A percentile compares a stretch with the other conserved stretches of the same genome.
These are phyloP conservation scores for Rhynchotus rufescens DNA, from an alignment of 2,797 vertebrate species.

Conservation along the genomic window DNA sequence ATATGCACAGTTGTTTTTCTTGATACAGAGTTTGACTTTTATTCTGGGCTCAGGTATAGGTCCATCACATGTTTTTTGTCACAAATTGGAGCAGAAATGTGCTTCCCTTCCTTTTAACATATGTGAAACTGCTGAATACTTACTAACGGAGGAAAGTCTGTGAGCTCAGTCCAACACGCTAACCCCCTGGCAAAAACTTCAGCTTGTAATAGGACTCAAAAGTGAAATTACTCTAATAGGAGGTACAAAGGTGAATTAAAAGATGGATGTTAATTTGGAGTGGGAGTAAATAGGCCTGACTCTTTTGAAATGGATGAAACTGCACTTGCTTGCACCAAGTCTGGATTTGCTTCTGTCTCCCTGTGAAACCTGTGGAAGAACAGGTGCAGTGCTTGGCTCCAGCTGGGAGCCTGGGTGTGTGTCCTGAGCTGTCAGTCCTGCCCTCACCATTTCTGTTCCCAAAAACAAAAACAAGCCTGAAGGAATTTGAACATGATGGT, in stretches of 20 bases:
- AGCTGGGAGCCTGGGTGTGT: background rate
- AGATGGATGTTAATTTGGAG: background rate
- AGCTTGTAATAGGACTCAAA: background rate
- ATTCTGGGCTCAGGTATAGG: background rate
- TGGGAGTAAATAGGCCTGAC: background rate
- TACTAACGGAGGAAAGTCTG: background rate
- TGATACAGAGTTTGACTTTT: background rate
- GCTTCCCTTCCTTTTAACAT: background rate
- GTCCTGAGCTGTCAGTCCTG: background rate
- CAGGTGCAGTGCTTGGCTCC: background rate
- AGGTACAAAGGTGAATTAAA: background rate
- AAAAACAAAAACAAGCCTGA: conserved; percentile 42
- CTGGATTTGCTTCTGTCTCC: background rate
- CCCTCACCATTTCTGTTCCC: background rate
- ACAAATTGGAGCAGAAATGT: background rate
- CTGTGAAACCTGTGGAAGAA: background rate
- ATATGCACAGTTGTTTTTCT: background rate
- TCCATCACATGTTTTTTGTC: background rate
- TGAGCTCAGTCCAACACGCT: conserved; percentile 18
- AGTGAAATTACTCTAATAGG: background rate
- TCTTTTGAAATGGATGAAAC: background rate
- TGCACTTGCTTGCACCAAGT: background rate
- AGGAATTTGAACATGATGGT: conserved; percentile 36
- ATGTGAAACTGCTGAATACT: background rate
- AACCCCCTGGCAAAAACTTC: background rate